phyloP scores from a whole-genome alignment of 2,113 vertebrate species.

The Picathartes gymnocephalus region DNA sequence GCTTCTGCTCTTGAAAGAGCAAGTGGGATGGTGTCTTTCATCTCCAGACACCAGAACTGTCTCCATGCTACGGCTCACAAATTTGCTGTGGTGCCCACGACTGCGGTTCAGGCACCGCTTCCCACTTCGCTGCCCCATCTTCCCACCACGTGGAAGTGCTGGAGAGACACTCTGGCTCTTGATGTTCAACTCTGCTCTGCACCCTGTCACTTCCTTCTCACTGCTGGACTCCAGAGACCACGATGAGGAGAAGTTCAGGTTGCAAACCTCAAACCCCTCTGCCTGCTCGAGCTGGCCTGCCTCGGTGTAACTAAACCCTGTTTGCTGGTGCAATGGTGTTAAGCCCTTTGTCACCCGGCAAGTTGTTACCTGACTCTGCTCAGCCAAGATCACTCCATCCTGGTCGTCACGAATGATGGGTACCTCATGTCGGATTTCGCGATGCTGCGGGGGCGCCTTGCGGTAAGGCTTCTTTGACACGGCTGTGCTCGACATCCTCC shows the following conservation, averaged over 20 bases:
- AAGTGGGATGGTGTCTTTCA: conserved; percentile 3
- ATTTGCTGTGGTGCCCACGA: background rate
- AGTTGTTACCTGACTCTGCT: conserved; percentile 79
- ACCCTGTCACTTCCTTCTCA: conserved; percentile 65
- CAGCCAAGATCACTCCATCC: conserved; percentile 68
- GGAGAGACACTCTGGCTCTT: conserved; percentile 14
- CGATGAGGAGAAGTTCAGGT: conserved; percentile 52
- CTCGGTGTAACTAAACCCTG: conserved; percentile 54
- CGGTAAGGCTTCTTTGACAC: conserved; percentile 93
- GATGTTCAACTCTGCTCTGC: conserved; percentile 28
- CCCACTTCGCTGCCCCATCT: conserved; percentile 37
- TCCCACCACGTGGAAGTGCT: background rate
- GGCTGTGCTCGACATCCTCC: conserved; percentile 84
- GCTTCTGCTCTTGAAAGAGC: conserved; percentile 65
- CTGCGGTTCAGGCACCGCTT: conserved; percentile 3
- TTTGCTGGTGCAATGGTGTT: conserved; percentile 46
- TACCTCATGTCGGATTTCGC: conserved; percentile 81
- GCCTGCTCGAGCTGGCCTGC: conserved; percentile 51
- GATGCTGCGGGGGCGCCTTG: conserved; percentile 95
- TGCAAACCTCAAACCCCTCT: conserved; percentile 52
- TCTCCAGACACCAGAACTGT: conserved; percentile 56
- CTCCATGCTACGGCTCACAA: conserved; percentile 66
- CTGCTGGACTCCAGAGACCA: conserved; percentile 72
- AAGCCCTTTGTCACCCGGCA: conserved; percentile 47
- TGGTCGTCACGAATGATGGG: conserved; percentile 74